phyloP scores from a whole-genome alignment of 2,888 invertebrate genomes.

The Epiperipatus broadwayi region DNA sequence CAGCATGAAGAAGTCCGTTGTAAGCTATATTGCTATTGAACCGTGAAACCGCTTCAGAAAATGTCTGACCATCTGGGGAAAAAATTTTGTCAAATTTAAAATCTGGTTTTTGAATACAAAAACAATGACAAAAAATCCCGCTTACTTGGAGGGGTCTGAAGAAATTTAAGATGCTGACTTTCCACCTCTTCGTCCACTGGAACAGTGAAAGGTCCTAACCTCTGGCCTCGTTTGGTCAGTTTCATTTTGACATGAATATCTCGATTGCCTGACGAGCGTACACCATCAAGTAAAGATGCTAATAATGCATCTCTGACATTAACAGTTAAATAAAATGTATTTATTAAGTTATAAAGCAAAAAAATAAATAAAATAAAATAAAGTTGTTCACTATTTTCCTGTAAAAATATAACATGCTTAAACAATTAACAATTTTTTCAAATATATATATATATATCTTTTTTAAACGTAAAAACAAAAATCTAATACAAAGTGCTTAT shows the following conservation, averaged over 20 bases:
- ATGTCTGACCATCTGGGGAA: constrained; percentile 36
- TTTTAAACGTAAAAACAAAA: too few species aligned
- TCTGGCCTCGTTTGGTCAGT: constrained; percentile 59
- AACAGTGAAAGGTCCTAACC: constrained; percentile 59
- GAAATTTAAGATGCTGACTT: constrained; percentile 62
- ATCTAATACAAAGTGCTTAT: too few species aligned
- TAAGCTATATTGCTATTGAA: constrained; percentile 97
- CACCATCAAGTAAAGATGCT: constrained; percentile 86
- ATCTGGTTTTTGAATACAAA: constrained; percentile 8
- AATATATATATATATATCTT: too few species aligned
- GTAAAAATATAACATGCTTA: neutral
- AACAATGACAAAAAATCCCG: neutral
- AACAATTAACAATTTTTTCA: too few species aligned
- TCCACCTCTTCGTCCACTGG: constrained; percentile 91
- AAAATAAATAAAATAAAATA: constrained; percentile 8
- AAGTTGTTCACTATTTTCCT: neutral
- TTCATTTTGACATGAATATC: constrained; percentile 83
- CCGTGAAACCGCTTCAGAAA: constrained; percentile 64
- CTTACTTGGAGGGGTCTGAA: constrained; percentile 41
- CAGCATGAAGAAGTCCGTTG: constrained; percentile 85
- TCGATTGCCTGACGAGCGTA: constrained; percentile 84
- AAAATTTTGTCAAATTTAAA: constrained; percentile 6
- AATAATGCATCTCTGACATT: constrained; percentile 65
- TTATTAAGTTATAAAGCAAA: constrained; percentile 12
- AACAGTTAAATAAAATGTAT: constrained; percentile 10